Base-by-base conservation (phyloP, 2,888 invertebrate species). In the Labia minor region DNA sequence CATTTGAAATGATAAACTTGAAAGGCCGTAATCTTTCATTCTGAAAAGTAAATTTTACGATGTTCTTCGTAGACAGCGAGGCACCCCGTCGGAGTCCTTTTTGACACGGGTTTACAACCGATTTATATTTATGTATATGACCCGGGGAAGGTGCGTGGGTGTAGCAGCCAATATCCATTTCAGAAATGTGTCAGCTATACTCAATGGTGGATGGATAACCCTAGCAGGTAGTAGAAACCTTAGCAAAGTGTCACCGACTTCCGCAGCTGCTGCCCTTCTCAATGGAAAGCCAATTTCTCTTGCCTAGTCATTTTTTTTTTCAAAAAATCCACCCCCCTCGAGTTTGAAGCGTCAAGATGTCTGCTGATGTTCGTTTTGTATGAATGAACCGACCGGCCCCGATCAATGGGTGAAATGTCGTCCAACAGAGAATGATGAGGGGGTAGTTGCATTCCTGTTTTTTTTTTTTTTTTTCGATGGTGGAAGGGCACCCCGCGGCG, bases 181-280 rank as follows among this genome's bases (percentile, higher is more conserved):
- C 49, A 49, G 49, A 49, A 49, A 49, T 49, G 49, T 49, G 49
- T 49, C 49, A 49, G 16, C n/a, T 14, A 16, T 49, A 14, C 16
- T 49, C 49, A 49, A 49, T 49, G 49, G 49, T 49, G 49, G 49
- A 49, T 49, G 49, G 49, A 49, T 49, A 49, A 49, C 49, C 49
- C 49, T 49, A 49, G 49, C 49, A 49, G 49, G 49, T 49, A 49
- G 49, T 14, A 49, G 49, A 49, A 49, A 49, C 49, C 49, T 49
- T 49, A 14, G 49, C 49, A 49, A 49, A 49, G 49, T 49, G 49
- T 49, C 49, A 49, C 49, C 49, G 49, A 49, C 49, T 49, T 49
- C 49, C 49, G 49, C 49, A 49, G 49, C 49, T 49, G 49, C 49
- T 49, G 49, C 49, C 49, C 49, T 49, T 49, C 49, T 49, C 49